phyloP scores from a whole-genome alignment of 1,140 invertebrate species.

The Cydia fagiglandana region DNA sequence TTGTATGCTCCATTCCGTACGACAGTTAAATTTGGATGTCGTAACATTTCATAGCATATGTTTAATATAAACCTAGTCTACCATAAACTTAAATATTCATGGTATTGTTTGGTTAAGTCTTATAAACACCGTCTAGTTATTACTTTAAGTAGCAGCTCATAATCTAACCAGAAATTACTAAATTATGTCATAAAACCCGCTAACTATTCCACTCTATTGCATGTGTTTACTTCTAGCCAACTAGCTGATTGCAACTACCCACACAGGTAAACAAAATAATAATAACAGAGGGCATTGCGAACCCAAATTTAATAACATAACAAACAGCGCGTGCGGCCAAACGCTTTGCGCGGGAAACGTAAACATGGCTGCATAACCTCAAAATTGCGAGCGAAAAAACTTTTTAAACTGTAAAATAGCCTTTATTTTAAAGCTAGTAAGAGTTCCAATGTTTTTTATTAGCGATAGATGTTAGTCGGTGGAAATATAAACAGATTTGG shows the following conservation, averaged over 20 bases:
- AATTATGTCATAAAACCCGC: neutral
- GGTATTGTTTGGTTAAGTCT: neutral
- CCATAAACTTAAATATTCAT: neutral
- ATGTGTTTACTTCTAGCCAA: conserved; percentile 5
- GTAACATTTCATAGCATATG: neutral
- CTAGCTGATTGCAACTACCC: conserved; percentile 27
- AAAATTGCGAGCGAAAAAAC: neutral
- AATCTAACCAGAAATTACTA: conserved; percentile 2
- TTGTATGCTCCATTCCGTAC: neutral
- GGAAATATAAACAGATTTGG: conserved; percentile 12
- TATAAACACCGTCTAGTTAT: neutral
- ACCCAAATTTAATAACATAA: conserved; percentile 27
- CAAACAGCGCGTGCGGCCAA: conserved; percentile 17
- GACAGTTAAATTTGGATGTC: neutral
- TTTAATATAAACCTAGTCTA: neutral
- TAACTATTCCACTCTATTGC: neutral
- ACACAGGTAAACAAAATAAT: conserved; percentile 31
- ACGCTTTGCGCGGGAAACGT: conserved; percentile 26
- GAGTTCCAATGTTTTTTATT: neutral
- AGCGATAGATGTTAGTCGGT: neutral
- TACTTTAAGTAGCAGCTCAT: neutral
- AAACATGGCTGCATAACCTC: conserved; percentile 21
- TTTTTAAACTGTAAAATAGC: neutral
- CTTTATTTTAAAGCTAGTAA: neutral
- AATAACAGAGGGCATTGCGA: conserved; percentile 26